phyloP scores from a whole-genome alignment of 2,797 vertebrate genomes.

The Enteromius thamalakanensis region DNA sequence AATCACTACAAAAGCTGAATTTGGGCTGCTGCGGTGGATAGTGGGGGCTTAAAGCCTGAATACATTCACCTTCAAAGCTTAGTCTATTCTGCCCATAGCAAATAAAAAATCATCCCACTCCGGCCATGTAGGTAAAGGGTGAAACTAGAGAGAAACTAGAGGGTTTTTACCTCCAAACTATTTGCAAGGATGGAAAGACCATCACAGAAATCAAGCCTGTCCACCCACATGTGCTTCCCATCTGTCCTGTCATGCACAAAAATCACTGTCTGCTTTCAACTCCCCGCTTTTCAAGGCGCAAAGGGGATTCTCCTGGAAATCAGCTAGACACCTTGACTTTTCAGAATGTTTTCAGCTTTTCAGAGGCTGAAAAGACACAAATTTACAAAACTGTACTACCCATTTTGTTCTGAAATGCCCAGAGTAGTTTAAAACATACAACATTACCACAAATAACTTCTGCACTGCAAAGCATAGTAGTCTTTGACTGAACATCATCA shows the following conservation, averaged over 20 bases:
- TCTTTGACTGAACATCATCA: not conserved
- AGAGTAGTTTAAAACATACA: not conserved
- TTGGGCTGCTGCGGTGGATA: constrained; percentile 42
- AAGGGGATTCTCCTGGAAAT: constrained; percentile 28
- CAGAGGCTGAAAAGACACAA: not conserved
- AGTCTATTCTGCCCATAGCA: constrained; percentile 48
- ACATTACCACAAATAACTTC: not conserved
- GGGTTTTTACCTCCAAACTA: constrained; percentile 16
- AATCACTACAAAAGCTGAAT: constrained; percentile 46
- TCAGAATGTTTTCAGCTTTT: too few relatives aligned
- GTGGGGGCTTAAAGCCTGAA: constrained; percentile 23
- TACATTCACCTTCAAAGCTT: constrained; percentile 52
- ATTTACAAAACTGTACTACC: not conserved
- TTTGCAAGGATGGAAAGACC: constrained; percentile 47
- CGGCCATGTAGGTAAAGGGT: constrained; percentile 50
- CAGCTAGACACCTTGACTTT: not conserved
- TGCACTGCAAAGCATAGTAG: not conserved
- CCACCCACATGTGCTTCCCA: constrained; percentile 62
- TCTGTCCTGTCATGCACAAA: constrained; percentile 53
- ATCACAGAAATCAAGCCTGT: constrained; percentile 46
- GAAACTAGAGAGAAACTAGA: constrained; percentile 26
- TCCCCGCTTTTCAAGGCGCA: constrained; percentile 34
- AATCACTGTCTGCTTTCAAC: constrained; percentile 48
- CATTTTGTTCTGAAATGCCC: not conserved
- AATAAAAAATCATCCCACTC: constrained; percentile 32